phyloP scores from a whole-genome alignment of 2,888 invertebrate species.

The Ptilodon capucinus region DNA sequence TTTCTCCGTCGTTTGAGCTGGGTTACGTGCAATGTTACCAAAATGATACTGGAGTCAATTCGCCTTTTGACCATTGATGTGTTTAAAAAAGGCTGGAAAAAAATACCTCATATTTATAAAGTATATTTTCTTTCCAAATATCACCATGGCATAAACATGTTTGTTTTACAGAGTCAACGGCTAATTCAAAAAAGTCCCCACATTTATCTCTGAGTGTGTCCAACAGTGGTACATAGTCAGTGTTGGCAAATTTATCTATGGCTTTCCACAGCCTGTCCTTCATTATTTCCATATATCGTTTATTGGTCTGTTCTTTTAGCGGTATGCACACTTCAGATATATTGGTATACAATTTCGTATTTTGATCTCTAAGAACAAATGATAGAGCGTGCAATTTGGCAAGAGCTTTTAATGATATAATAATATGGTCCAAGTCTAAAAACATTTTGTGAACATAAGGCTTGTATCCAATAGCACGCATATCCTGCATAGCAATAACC shows the following conservation, averaged over 20 bases:
- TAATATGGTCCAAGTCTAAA: conserved; percentile 59
- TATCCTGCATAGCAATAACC: conserved; percentile 61
- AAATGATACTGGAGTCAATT: too few species aligned
- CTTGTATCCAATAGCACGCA: conserved; percentile 53
- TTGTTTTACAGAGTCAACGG: conserved; percentile 35
- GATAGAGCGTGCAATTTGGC: conserved; percentile 69
- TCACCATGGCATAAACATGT: conserved; percentile 72
- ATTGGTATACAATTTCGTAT: conserved; percentile 42
- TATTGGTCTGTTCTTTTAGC: conserved; percentile 48
- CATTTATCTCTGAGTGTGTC: conserved; percentile 47
- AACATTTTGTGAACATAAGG: conserved; percentile 50
- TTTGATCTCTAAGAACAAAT: conserved; percentile 49
- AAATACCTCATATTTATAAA: conserved; percentile 66
- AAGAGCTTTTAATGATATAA: conserved; percentile 51
- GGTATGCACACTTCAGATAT: conserved; percentile 54
- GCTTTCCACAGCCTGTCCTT: conserved; percentile 63
- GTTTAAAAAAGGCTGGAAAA: too few species aligned
- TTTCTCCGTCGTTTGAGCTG: too few species aligned
- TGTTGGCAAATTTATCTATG: conserved; percentile 46
- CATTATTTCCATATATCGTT: conserved; percentile 61
- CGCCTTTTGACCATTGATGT: too few species aligned
- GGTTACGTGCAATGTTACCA: too few species aligned
- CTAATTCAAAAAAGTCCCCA: conserved; percentile 40
- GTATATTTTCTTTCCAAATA: conserved; percentile 75
- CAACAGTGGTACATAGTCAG: conserved; percentile 49